These are phyloP conservation scores for Trematocara unimaculatum DNA, from an alignment of 2,113 vertebrate genomes.

Conservation along the genomic window DNA sequence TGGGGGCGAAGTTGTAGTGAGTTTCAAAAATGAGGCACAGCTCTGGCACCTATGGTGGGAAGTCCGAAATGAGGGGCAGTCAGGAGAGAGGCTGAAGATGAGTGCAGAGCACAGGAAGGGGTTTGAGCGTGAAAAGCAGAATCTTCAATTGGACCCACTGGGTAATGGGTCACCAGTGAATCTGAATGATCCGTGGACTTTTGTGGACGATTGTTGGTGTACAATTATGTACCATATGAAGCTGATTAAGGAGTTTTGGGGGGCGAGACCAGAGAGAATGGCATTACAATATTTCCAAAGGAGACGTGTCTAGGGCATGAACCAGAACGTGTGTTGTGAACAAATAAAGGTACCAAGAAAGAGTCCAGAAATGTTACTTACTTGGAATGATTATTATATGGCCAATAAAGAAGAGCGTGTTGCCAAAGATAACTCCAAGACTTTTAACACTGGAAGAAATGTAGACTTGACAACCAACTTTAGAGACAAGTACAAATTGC, in stretches of 20 bases:
- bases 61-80: background rate
- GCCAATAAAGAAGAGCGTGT: background rate
- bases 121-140: fast-evolving
- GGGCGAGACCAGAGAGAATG: background rate
- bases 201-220: background rate
- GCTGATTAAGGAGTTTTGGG: background rate
- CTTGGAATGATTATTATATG: background rate
- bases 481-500: background rate
- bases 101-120: background rate
- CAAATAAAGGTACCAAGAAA: background rate
- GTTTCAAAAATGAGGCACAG: background rate
- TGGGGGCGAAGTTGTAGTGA: background rate
- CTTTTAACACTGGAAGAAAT: background rate
- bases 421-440: background rate
- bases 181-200: background rate
- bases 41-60: background rate
- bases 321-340: background rate
- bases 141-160: background rate
- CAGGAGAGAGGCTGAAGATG: background rate
- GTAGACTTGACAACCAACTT: background rate
- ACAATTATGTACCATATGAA: background rate
- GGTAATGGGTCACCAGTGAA: background rate
- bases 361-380: background rate
- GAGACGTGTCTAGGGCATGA: background rate
- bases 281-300: background rate